phyloP scores from a whole-genome alignment of 92 coral and sea anemone genomes.

The Porites rus region DNA sequence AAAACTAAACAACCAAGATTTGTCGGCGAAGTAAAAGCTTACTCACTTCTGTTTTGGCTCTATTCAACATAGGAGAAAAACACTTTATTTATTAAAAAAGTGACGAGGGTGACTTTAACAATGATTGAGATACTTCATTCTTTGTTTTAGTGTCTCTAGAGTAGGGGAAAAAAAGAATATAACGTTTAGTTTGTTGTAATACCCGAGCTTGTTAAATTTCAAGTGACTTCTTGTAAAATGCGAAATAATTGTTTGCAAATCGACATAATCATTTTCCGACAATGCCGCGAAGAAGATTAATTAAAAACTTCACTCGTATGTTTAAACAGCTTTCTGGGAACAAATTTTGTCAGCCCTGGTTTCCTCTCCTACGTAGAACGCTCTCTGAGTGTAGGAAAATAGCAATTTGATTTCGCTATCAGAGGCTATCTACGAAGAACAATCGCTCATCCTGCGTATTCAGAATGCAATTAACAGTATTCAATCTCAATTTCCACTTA shows the following conservation, averaged over 20 bases:
- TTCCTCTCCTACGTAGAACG: slow-evolving; percentile 52
- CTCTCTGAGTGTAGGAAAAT: slow-evolving; percentile 30
- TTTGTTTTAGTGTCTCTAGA: not conserved
- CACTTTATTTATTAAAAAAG: slow-evolving; percentile 4
- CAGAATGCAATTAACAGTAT: slow-evolving; percentile 15
- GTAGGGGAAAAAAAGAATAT: not conserved
- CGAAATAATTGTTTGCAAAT: slow-evolving; percentile 71
- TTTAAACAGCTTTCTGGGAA: slow-evolving; percentile 79
- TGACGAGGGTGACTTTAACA: not conserved
- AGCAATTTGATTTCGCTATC: slow-evolving; percentile 39
- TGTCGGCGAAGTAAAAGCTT: slow-evolving; percentile 60
- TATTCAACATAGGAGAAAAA: slow-evolving; percentile 22
- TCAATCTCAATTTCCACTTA: slow-evolving; percentile 25
- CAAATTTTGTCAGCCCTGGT: slow-evolving; percentile 43
- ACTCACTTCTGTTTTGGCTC: slow-evolving; percentile 27
- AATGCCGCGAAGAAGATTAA: slow-evolving; percentile 75
- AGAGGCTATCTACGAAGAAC: slow-evolving; percentile 32
- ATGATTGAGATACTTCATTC: not conserved
- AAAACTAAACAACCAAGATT: slow-evolving; percentile 44
- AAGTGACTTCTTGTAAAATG: slow-evolving; percentile 50
- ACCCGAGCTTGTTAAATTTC: slow-evolving; percentile 61
- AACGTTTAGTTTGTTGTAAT: slow-evolving; percentile 35
- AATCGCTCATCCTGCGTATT: slow-evolving; percentile 27
- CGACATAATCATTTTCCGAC: slow-evolving; percentile 77
- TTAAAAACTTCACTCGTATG: slow-evolving; percentile 72